Base-by-base conservation (phyloP, 2,113 vertebrate species). In the Zapus hudsonius region DNA sequence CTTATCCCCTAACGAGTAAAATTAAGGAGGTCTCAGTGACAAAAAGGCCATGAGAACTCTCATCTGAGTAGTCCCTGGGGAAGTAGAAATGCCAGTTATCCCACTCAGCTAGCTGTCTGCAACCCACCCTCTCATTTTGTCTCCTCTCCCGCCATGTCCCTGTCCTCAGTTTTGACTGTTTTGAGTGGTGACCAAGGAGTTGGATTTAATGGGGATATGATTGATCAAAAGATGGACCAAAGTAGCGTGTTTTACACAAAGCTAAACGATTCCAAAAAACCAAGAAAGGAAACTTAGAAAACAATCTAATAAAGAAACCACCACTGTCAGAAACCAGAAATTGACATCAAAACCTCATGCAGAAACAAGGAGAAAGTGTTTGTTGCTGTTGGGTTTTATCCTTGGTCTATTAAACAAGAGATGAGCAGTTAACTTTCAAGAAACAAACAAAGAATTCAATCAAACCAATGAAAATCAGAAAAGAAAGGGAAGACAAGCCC, bases 151-250 rank as follows among this genome's bases (percentile, higher is more conserved):
- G 8, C 13, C 55, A 23, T 87, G 3, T 20, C n/a, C 40, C 33
- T 15, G 7, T 1, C 38, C 63, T 76, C 22, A 95, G 74, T 88
- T 97, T 98, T 97, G 98, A 99, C 98, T 99, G 97, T 99, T 99
- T 99, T 98, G 98, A 98, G 98, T 95, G 97, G 98, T 95, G 97
- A 74, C 93, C 75, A 80, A 94, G 76, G 88, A 95, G 38, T 5
- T 92, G 82, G 66, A 89, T 96, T 95, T 94, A 96, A 98, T 98
- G 98, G 96, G 69, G 86, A 98, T 98, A 98, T 97, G 96, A 98
- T 95, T 98, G 98, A 98, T 99, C 98, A 98, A 98, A 99, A 99
- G 99, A 99, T 99, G 98, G 98, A 97, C 98, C 97, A 98, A 96
- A 98, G 96, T 97, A 98, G 97, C 98, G 98, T 98, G 98, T 98